Evolutionary conservation across 2,888 invertebrate species (phyloP).

Genomic region (Chrysina gloriosa): DNA sequence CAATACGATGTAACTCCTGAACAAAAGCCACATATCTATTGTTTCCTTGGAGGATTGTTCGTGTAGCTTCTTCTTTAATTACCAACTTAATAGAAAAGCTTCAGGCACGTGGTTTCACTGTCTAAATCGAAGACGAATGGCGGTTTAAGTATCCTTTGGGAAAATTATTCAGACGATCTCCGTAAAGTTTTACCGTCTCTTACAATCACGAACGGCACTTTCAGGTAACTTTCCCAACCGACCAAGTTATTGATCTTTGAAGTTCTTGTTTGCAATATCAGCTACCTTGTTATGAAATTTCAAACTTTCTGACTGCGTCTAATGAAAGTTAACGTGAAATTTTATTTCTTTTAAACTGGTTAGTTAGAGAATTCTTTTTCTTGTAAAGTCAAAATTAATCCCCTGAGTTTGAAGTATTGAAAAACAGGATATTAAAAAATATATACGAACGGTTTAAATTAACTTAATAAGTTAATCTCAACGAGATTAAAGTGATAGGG

Average conservation of each 20-base stretch:
- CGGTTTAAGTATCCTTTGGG: not conserved
- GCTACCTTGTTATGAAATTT: constrained; percentile 2
- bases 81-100: not conserved
- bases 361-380: no score
- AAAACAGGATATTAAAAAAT: no score
- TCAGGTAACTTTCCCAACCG: not conserved
- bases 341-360: no score
- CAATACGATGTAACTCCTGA: no score
- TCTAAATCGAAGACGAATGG: not conserved
- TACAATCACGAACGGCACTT: no score
- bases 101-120: not conserved
- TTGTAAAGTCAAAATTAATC: no score
- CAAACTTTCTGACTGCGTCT: not conserved
- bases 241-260: not conserved
- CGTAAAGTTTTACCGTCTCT: not conserved
- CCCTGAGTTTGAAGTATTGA: no score
- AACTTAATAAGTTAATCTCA: no score
- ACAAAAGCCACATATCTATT: no score
- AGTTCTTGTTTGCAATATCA: not conserved
- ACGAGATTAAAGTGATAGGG: no score
- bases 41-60: no score
- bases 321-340: constrained; percentile 2
- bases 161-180: constrained; percentile 5
- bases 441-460: no score
- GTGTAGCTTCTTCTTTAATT: not conserved